Evolutionary conservation across 2,113 vertebrate species (phyloP).

Genomic region (Epinephelus moara): DNA sequence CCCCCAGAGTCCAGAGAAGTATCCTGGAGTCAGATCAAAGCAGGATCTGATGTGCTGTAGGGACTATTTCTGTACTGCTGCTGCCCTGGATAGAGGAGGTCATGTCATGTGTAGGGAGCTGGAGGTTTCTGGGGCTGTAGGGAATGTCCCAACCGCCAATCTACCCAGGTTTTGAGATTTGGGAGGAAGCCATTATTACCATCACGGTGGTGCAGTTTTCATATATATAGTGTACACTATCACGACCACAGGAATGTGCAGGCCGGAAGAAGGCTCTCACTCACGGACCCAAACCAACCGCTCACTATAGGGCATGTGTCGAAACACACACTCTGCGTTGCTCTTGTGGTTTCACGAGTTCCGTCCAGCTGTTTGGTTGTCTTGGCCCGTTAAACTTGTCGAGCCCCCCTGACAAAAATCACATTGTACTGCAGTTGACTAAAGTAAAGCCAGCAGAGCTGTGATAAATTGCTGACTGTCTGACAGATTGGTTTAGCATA

Average conservation of each 20-base stretch:
- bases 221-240: slow-evolving; percentile 35
- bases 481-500: slow-evolving; percentile 29
- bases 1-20: slow-evolving; percentile 21
- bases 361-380: slow-evolving; percentile 43
- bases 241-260: slow-evolving; percentile 55
- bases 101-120: slow-evolving; percentile 27
- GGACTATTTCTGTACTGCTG: slow-evolving; percentile 36
- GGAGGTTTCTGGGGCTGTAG: slow-evolving; percentile 1
- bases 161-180: slow-evolving; percentile 27
- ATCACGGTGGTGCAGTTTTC: slow-evolving; percentile 12
- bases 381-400: slow-evolving; percentile 43
- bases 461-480: slow-evolving; percentile 17
- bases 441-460: slow-evolving; percentile 37
- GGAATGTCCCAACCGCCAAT: slow-evolving; percentile 53
- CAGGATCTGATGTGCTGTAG: neutral
- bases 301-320: slow-evolving; percentile 13
- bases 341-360: slow-evolving; percentile 45
- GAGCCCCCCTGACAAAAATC: slow-evolving; percentile 54
- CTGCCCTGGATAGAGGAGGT: slow-evolving; percentile 25
- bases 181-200: slow-evolving; percentile 44
- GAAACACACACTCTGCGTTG: slow-evolving; percentile 16
- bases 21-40: slow-evolving; percentile 30
- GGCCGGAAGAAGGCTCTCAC: slow-evolving; percentile 28
- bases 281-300: slow-evolving; percentile 17
- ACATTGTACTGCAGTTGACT: slow-evolving; percentile 31